phyloP scores from a whole-genome alignment of 2,797 vertebrate genomes.

The Periophthalmus magnuspinnatus region DNA sequence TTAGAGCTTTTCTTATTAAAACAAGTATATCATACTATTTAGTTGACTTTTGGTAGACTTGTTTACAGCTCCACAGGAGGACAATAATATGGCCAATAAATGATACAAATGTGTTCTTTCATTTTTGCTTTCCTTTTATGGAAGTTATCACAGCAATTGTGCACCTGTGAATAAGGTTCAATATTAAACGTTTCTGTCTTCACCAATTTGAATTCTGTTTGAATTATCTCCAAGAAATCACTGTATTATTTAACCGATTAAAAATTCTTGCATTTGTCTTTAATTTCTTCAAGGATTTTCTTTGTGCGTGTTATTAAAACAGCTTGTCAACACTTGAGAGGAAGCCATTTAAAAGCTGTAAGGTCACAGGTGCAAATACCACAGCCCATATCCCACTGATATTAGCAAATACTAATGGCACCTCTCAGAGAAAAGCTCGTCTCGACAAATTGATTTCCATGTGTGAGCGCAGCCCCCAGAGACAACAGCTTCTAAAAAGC shows the following conservation, averaged over 20 bases:
- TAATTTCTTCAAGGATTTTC: neutral
- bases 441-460: slow-evolving; percentile 78
- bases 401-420: slow-evolving; percentile 62
- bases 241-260: neutral
- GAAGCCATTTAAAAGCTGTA: slow-evolving; percentile 46
- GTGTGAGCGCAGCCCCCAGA: slow-evolving; percentile 67
- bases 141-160: neutral
- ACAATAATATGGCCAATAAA: neutral
- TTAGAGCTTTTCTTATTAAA: neutral
- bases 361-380: slow-evolving; percentile 40
- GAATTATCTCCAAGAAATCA: neutral
- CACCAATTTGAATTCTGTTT: neutral
- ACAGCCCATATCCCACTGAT: slow-evolving; percentile 37
- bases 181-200: neutral
- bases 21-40: neutral
- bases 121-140: neutral
- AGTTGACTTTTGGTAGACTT: no score
- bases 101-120: neutral
- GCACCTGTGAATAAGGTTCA: neutral
- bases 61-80: no score
- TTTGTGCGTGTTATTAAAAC: neutral
- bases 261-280: neutral
- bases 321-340: slow-evolving; percentile 4
- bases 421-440: slow-evolving; percentile 59
- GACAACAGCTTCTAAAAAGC: slow-evolving; percentile 67